Base-by-base conservation (phyloP, 2,888 invertebrate species). In the Chymomyza caudatula region DNA sequence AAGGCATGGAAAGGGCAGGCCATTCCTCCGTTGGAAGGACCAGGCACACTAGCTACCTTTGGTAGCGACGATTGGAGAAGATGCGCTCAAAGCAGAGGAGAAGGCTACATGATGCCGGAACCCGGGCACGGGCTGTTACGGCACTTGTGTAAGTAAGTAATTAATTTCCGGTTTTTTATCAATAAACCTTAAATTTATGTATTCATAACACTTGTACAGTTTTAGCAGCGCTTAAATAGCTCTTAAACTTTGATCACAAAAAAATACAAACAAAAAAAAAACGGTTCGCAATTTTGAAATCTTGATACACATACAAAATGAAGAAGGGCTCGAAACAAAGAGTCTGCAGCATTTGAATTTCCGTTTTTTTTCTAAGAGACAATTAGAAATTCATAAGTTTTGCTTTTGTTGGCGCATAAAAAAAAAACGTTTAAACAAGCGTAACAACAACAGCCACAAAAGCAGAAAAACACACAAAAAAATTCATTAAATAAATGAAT, bases 351-450 rank as follows among this genome's bases (percentile, higher is more conserved):
- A 42, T 73, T 37, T 37, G 11, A 37, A 11, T 60, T 61, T 61
- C 4, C 29, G 37, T 42, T 49, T 20, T 37, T 37, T 13, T 47
- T 47, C n/a, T 17, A 17, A n/a, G 19, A 52, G 68, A 44, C 60
- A 68, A 78, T 71, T 71, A 65, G 13, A 56, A 54, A 65, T 64
- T 64, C 63, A 59, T 68, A 55, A 56, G 49, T 37, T 61, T 42
- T 13, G 6, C 23, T 60, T 57, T 69, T 49, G 54, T 60, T 55
- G 60, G 6, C 42, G 57, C 63, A 57, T 49, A 42, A 25, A 52
- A 57, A 20, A 37, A 25, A 67, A 25, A 29, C 22, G 23, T 53
- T 70, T 68, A 11, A 37, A 37, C 29, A 37, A 37, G n/a, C 2
- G 2, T n/a, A n/a, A n/a, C n/a, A n/a, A n/a, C n/a, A n/a, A n/a